A percentile compares a stretch with the other conserved stretches of the same genome.
These are phyloP conservation scores for Junonia oenone DNA, from an alignment of 2,888 invertebrate species.

Conservation along the genomic window DNA sequence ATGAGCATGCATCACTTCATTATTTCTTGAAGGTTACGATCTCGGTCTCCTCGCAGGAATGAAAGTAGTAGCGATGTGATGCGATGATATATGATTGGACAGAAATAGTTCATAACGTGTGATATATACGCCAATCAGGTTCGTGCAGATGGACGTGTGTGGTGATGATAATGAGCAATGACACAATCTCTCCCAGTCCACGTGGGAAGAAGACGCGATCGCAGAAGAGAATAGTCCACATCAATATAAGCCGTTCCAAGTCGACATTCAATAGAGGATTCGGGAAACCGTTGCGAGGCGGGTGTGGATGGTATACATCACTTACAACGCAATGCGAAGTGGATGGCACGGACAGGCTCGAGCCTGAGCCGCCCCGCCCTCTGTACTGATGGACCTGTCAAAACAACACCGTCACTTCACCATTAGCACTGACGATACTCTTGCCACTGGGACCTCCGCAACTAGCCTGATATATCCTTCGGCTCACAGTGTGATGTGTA, in stretches of 20 bases:
- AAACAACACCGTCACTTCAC: slow-evolving; percentile 61
- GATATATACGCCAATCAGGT: slow-evolving; percentile 48
- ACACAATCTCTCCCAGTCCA: slow-evolving; percentile 62
- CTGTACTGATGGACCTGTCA: slow-evolving; percentile 82
- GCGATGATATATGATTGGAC: slow-evolving; percentile 54
- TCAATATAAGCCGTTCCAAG: slow-evolving; percentile 60
- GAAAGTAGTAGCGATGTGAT: slow-evolving; percentile 53
- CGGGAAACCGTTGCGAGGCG: slow-evolving; percentile 54
- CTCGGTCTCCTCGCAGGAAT: slow-evolving; percentile 43
- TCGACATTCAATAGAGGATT: slow-evolving; percentile 60
- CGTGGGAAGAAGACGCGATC: slow-evolving; percentile 60
- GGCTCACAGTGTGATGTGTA: background rate
- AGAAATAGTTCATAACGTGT: slow-evolving; percentile 46
- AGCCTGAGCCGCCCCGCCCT: slow-evolving; percentile 86
- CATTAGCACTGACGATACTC: slow-evolving; percentile 33
- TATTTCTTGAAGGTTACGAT: slow-evolving; percentile 45
- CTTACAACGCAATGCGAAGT: slow-evolving; percentile 85
- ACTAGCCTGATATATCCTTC: background rate
- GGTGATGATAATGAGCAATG: slow-evolving; percentile 56
- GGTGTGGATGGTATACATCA: slow-evolving; percentile 59
- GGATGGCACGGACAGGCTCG: slow-evolving; percentile 91
- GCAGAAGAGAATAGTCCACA: slow-evolving; percentile 63
- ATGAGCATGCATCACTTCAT: slow-evolving; percentile 59
- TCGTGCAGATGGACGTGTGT: slow-evolving; percentile 62
- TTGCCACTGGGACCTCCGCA: slow-evolving; percentile 12